A percentile compares a stretch with the other conserved stretches of the same genome.
Evolutionary conservation across 2,797 vertebrate genomes (phyloP).

Genomic region (Hoplostethus atlanticus): DNA sequence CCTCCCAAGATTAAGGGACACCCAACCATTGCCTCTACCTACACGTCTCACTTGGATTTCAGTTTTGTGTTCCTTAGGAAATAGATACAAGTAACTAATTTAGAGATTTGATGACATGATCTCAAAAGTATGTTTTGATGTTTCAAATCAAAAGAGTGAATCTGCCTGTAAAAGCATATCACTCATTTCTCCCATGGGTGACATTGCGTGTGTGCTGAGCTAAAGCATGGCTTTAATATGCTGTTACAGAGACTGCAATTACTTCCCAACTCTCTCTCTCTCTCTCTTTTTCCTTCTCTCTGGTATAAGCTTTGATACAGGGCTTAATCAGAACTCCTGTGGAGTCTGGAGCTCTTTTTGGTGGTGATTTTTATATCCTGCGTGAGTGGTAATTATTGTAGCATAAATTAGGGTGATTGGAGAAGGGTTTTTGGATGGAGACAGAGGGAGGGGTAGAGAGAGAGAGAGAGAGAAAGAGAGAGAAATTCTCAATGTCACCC

Average conservation of each 20-base stretch:
- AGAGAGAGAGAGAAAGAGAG: slow-evolving; percentile 53
- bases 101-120: slow-evolving; percentile 16
- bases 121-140: slow-evolving; percentile 5
- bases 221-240: slow-evolving; percentile 71
- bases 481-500: slow-evolving; percentile 78
- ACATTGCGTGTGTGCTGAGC: slow-evolving; percentile 29
- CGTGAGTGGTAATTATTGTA: slow-evolving; percentile 83
- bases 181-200: neutral
- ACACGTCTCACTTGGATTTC: neutral
- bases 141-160: slow-evolving; percentile 7
- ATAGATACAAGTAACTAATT: neutral
- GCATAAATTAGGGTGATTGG: slow-evolving; percentile 85
- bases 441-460: slow-evolving; percentile 60
- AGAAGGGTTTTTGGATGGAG: slow-evolving; percentile 71
- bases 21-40: slow-evolving; percentile 30
- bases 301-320: slow-evolving; percentile 75
- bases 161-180: slow-evolving; percentile 15
- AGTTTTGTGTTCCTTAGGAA: neutral
- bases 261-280: slow-evolving; percentile 61
- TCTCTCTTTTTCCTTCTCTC: slow-evolving; percentile 54
- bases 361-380: slow-evolving; percentile 76
- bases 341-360: slow-evolving; percentile 74
- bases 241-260: slow-evolving; percentile 73
- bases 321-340: slow-evolving; percentile 81
- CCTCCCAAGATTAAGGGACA: too few relatives aligned